phyloP scores from a whole-genome alignment of 2,113 vertebrate genomes.

The Strix aluco region DNA sequence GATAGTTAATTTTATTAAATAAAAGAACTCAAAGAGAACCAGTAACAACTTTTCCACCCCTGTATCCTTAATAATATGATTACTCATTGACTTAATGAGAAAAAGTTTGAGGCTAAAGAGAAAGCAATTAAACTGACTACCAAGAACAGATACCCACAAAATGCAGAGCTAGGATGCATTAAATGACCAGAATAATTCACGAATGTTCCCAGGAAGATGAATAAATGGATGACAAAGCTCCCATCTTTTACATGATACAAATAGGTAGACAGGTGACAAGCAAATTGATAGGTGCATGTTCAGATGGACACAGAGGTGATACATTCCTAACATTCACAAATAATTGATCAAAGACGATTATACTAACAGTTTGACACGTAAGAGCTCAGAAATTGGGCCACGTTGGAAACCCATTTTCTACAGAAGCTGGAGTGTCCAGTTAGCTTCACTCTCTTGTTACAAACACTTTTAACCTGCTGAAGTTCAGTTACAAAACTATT shows the following conservation, averaged over 20 bases:
- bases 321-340: not conserved
- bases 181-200: conserved; percentile 44
- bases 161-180: not conserved
- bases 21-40: conserved; percentile 41
- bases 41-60: conserved; percentile 24
- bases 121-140: conserved; percentile 55
- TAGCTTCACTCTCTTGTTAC: not conserved
- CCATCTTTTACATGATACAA: not conserved
- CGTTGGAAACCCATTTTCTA: not conserved
- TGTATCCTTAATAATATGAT: conserved; percentile 52
- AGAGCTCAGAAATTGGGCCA: not conserved
- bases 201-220: not conserved
- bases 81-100: conserved; percentile 41
- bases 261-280: not conserved
- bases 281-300: not conserved
- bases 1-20: conserved; percentile 52
- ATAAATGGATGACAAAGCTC: conserved; percentile 10
- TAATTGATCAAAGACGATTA: not conserved
- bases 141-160: conserved; percentile 13
- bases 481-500: not conserved
- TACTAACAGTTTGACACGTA: not conserved
- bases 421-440: not conserved
- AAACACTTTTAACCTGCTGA: not conserved
- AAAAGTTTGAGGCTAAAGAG: conserved; percentile 50
- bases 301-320: not conserved